Base-by-base conservation (phyloP, 2,888 invertebrate species). In the Dilophus febrilis region DNA sequence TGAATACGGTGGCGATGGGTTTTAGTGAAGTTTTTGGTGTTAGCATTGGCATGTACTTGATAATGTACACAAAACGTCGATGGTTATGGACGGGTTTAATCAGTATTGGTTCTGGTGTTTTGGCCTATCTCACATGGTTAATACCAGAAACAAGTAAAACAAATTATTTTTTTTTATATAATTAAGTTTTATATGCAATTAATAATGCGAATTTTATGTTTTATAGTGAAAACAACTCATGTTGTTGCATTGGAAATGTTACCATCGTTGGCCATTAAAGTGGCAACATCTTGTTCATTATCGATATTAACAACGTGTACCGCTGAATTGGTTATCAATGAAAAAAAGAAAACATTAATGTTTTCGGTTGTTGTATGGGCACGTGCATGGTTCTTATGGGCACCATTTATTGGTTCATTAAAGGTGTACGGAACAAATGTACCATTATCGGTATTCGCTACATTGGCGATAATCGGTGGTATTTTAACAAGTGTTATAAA, bases 281-380 rank as follows among this genome's bases (percentile, higher is more conserved):
- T 57, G 30, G 60, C 63, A 19, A 64, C 64, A 28, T 63, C 62
- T 28, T 55, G 57, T 2, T 57, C 61, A 2, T 51, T 64, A 4
- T 53, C 60, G 41, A 57, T 64, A 42, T 51, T 64, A 19, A 62
- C 61, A 16, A 64, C 64, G 10, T 58, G 64, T 47, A 64, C 64
- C 5, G 57, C 58, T 12, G 64, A 64, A 42, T 42, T 64, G 27
- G 61, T 64, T 2, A 52, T 52, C 27, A 53, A 51, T 6, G 60
- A 61, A 10, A 59, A 58, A 32, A 57, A 55, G 40, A 60, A 56
- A 41, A 57, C 61, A 28, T 54, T 56, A 31, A 50, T 56, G 29
- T 61, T 58, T 35, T 62, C 62, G 18, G 57, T 61, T 17, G 61
- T 60, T 39, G 58, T 61, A 40, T 62, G 61, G 62, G 61, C 61